Evolutionary conservation across 2,888 invertebrate genomes (phyloP).

Genomic region (Pristionchus exspectatus): DNA sequence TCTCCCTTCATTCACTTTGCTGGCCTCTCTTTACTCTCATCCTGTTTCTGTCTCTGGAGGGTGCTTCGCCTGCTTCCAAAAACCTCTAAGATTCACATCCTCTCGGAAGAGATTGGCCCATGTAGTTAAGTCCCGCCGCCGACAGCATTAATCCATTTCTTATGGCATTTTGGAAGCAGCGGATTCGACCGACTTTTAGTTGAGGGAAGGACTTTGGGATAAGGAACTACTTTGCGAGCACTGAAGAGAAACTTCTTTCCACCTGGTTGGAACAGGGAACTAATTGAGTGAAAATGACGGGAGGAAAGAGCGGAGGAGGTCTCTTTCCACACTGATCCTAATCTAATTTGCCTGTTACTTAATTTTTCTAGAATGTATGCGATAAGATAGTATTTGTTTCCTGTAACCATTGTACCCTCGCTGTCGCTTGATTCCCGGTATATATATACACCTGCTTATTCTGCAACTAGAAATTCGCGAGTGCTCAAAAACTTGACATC

Average conservation of each 20-base stretch:
- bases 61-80: not conserved
- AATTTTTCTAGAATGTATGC: not conserved
- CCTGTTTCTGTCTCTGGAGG: slow-evolving; percentile 7
- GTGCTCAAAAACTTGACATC: not conserved
- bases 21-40: not conserved
- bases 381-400: not conserved
- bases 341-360: not conserved
- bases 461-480: not conserved
- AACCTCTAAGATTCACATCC: not conserved
- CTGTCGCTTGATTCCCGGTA: not conserved
- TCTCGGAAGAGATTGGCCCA: slow-evolving; percentile 5
- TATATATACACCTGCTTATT: not conserved
- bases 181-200: not conserved
- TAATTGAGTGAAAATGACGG: slow-evolving; percentile 41
- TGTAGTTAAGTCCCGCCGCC: not conserved
- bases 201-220: not conserved
- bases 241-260: not conserved
- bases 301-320: not conserved
- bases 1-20: not conserved
- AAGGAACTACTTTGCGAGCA: not conserved
- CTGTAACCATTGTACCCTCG: not conserved
- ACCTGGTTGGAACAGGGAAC: slow-evolving; percentile 42
- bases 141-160: slow-evolving; percentile 32
- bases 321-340: not conserved
- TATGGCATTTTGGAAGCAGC: not conserved